phyloP scores from a whole-genome alignment of 2,113 vertebrate species.

The Sminthopsis crassicaudata region DNA sequence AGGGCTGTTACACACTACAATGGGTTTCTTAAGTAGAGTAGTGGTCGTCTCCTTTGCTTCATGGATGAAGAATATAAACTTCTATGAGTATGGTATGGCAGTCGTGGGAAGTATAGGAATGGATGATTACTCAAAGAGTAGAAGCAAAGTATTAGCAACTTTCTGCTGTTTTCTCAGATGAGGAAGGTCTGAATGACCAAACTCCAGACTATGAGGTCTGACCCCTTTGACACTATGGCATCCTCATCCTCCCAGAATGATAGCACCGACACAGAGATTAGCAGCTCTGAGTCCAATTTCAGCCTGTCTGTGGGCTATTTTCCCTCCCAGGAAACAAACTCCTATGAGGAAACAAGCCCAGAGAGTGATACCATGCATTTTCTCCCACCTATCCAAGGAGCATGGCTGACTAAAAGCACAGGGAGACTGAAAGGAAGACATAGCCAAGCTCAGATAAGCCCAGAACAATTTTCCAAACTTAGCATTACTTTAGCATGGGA shows the following conservation, averaged over 20 bases:
- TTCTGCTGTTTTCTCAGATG: background rate
- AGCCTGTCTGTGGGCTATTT: slow-evolving; percentile 60
- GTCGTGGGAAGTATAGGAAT: background rate
- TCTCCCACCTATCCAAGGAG: slow-evolving; percentile 56
- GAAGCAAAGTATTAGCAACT: background rate
- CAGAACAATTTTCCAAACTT: slow-evolving; percentile 48
- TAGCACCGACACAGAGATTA: background rate
- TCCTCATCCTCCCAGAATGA: background rate
- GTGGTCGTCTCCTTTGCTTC: background rate
- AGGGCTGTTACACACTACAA: background rate
- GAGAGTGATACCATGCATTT: background rate
- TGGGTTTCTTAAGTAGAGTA: background rate
- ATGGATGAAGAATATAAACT: background rate
- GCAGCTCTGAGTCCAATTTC: background rate
- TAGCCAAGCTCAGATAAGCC: background rate
- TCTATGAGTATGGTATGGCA: background rate
- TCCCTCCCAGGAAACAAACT: slow-evolving; percentile 22
- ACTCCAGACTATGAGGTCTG: background rate
- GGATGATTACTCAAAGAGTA: background rate
- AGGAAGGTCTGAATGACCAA: background rate
- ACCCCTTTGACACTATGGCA: background rate
- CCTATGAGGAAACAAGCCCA: background rate
- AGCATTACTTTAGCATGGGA: slow-evolving; percentile 55
- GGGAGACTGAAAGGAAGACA: background rate
- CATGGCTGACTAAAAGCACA: background rate